Conservation (phyloP, 2,797 vertebrate species). For the Bradypodion ventrale region DNA sequence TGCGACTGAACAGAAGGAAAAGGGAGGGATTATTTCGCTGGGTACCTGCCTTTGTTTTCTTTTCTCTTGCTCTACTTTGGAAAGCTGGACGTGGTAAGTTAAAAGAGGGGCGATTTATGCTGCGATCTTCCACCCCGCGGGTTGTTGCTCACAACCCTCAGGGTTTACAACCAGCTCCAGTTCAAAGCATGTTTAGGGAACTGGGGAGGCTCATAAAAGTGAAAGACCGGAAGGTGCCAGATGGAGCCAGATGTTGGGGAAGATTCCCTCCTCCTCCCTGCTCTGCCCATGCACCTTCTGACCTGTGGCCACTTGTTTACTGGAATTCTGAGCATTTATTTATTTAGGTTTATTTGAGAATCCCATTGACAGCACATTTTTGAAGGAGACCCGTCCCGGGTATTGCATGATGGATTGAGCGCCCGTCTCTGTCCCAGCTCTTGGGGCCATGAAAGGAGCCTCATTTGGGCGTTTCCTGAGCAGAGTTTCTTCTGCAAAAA, state of each 20-base stretch:
- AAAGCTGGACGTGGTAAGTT: neutral
- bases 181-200: slow-evolving; percentile 11
- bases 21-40: slow-evolving; percentile 8
- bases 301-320: neutral
- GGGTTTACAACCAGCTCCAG: slow-evolving; percentile 26
- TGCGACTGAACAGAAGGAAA: slow-evolving; percentile 4
- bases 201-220: neutral
- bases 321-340: neutral
- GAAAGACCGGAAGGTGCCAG: slow-evolving; percentile 21
- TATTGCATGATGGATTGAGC: too few relatives aligned
- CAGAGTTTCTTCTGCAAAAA: too few relatives aligned
- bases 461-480: too few relatives aligned
- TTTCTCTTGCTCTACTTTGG: neutral
- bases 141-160: neutral
- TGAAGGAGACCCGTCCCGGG: too few relatives aligned
- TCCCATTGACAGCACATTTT: too few relatives aligned
- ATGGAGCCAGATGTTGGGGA: neutral
- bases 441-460: too few relatives aligned
- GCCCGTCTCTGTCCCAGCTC: too few relatives aligned
- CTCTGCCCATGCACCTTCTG: neutral
- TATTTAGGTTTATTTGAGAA: too few relatives aligned
- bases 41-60: slow-evolving; percentile 13
- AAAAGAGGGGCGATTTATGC: slow-evolving; percentile 31
- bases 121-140: neutral
- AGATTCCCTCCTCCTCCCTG: neutral